Evolutionary conservation across 37 sponge, comb jelly and placozoan genomes (phyloP).

Genomic region (Lycopodina hypogea): DNA sequence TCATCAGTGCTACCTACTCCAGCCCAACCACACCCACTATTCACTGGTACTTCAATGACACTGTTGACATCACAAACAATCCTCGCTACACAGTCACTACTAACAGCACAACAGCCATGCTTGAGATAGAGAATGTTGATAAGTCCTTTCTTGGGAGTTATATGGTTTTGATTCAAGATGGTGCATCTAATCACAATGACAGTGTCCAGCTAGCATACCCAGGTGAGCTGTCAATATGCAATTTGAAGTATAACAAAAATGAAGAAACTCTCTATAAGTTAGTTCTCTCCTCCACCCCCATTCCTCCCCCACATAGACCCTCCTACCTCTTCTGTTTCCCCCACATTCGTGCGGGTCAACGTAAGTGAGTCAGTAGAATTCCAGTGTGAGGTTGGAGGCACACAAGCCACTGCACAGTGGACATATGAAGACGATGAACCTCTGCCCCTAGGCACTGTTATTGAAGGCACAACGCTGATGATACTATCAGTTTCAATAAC

Average conservation of each 20-base stretch:
- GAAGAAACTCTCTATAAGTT: no score
- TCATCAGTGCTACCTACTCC: neutral
- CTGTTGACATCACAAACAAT: neutral
- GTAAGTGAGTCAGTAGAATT: constrained; percentile 7
- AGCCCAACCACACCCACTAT: neutral
- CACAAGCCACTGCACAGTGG: neutral
- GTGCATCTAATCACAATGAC: neutral
- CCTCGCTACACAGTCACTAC: neutral
- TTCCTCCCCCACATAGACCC: neutral
- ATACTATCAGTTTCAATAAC: neutral
- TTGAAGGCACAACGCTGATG: neutral
- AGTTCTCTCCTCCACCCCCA: neutral
- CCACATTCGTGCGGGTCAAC: neutral
- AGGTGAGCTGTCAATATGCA: neutral
- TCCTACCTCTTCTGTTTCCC: neutral
- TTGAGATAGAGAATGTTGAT: neutral
- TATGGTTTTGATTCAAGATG: neutral
- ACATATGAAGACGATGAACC: neutral
- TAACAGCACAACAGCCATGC: neutral
- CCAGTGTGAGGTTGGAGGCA: constrained; percentile 1
- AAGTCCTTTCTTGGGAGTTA: neutral
- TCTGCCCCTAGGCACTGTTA: neutral
- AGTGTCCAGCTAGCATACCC: neutral
- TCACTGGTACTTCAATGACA: neutral
- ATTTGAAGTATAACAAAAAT: neutral